Base-by-base conservation (phyloP, 2,888 invertebrate genomes). In the Cataglyphis albicans region DNA sequence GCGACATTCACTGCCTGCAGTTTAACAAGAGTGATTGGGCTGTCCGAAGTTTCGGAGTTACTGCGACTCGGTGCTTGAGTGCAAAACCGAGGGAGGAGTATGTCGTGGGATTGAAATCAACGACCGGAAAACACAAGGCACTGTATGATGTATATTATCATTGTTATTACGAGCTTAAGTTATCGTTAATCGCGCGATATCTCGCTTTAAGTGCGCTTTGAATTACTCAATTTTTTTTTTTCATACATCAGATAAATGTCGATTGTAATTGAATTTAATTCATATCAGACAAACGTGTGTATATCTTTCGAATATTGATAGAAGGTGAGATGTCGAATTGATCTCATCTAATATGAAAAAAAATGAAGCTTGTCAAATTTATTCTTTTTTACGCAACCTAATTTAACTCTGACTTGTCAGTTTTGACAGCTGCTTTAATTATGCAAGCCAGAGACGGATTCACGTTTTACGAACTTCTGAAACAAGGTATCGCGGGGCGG, bases 101-200 rank as follows among this genome's bases (percentile, higher is more conserved):
- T 75, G 48, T 63, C 35, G 18, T 48, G 63, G 87, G 88, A 92
- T 91, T 92, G 86, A 92, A 92, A 91, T 91, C 91, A 91, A 90
- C 91, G 91, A 85, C 86, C 82, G 89, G 89, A 90, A 91, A 91
- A 88, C 86, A 84, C 83, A 86, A 81, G 86, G 82, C 67, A 48
- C 55, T 57, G 7, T 52, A 63, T 68, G 61, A 48, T 63, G 25
- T 63, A 63, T 55, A 67, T 72, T 52, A 38, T 82, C 55, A 82
- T 41, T 82, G 68, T 80, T 63, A 38, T 82, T 78, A 78, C 18
- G 18, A 35, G 70, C 44, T 70, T 70, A 78, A 59, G 48, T 57
- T 68, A 70, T 18, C 21, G 12, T 32, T 41, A 78, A 59, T 35
- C 4, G 44, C 44, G 21, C 59, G 59, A 68, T n/a, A 15, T 3